These are phyloP conservation scores for Theristicus caerulescens DNA, from an alignment of 2,113 vertebrate species.

Conservation along the genomic window DNA sequence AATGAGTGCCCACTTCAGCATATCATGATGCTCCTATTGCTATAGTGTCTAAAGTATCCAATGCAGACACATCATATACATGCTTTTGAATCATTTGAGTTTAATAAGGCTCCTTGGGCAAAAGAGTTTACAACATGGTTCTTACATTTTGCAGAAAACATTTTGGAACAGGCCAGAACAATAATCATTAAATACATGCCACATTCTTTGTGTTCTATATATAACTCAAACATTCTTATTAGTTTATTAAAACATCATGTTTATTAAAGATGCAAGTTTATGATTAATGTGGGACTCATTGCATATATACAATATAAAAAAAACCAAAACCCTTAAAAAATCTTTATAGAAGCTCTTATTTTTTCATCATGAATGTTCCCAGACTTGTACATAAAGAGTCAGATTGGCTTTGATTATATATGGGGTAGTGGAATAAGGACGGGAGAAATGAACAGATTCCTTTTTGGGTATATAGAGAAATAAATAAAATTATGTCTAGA, in stretches of 20 bases:
- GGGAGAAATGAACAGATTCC: neutral
- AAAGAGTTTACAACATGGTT: neutral
- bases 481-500: neutral
- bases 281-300: neutral
- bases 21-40: neutral
- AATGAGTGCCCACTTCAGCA: neutral
- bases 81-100: neutral
- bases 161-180: neutral
- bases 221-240: neutral
- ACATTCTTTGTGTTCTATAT: neutral
- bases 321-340: neutral
- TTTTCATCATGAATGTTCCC: neutral
- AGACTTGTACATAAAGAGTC: neutral
- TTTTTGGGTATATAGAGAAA: neutral
- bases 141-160: slow-evolving; percentile 33
- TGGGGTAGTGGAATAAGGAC: neutral
- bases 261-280: neutral
- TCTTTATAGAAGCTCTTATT: neutral
- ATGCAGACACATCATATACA: neutral
- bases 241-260: neutral
- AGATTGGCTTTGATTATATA: neutral
- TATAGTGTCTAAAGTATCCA: neutral
- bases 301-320: neutral
- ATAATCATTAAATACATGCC: neutral
- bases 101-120: slow-evolving; percentile 4